Evolutionary conservation across 2,888 invertebrate genomes (phyloP).

Genomic region (Listrodromus nycthemerus): DNA sequence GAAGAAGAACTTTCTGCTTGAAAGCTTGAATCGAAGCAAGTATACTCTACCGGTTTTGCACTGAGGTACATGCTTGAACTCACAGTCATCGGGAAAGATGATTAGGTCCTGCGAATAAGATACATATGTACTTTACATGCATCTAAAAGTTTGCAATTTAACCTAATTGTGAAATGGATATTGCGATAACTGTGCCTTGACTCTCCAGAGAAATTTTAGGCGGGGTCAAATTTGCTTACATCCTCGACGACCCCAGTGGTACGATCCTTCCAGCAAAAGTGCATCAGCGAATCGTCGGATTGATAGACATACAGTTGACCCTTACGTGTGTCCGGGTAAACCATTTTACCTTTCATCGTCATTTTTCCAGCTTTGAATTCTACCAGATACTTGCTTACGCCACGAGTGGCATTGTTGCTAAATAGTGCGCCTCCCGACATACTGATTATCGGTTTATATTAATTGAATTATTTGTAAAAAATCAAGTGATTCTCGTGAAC

Average conservation of each 20-base stretch:
- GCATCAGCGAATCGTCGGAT: slow-evolving; percentile 98
- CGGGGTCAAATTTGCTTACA: slow-evolving; percentile 83
- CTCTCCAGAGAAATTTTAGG: background rate
- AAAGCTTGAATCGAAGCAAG: slow-evolving; percentile 97
- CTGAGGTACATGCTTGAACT: slow-evolving; percentile 96
- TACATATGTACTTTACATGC: background rate
- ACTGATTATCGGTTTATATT: slow-evolving; percentile 17
- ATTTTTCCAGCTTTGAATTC: slow-evolving; percentile 99
- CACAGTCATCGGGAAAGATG: slow-evolving; percentile 99
- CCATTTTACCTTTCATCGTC: slow-evolving; percentile 97
- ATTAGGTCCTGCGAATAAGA: slow-evolving; percentile 91
- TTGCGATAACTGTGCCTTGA: background rate
- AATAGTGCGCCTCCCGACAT: slow-evolving; percentile 89
- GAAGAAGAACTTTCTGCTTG: slow-evolving; percentile 96
- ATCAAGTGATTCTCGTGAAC: background rate
- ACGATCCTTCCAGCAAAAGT: slow-evolving; percentile 99
- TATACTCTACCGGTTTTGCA: slow-evolving; percentile 98
- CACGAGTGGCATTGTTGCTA: slow-evolving; percentile 91
- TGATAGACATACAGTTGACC: slow-evolving; percentile 98
- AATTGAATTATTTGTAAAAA: background rate
- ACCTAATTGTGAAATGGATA: background rate
- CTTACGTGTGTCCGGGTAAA: slow-evolving; percentile 97
- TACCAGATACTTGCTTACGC: slow-evolving; percentile 95
- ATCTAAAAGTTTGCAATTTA: background rate
- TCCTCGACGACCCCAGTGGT: slow-evolving; percentile 97